A percentile compares a stretch with the other conserved stretches of the same genome.
Evolutionary conservation across 2,888 invertebrate genomes (phyloP).

Genomic region (Colletes collaris): DNA sequence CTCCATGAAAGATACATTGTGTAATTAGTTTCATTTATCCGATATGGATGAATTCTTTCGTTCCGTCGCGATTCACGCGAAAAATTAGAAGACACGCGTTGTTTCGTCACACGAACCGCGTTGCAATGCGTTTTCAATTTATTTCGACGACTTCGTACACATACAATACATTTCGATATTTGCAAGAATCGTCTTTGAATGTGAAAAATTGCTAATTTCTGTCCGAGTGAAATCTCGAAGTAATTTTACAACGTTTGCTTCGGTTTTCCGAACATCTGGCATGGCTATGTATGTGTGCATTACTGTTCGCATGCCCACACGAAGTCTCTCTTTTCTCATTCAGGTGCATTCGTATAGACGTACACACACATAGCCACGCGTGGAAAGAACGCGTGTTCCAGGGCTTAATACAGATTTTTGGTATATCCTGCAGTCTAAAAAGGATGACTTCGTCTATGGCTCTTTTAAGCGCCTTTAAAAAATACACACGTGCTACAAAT

Average conservation of each 20-base stretch:
- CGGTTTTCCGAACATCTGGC: constrained; percentile 46
- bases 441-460: too few species aligned
- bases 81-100: constrained; percentile 10
- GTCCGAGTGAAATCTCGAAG: background rate
- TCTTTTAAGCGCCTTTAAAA: background rate
- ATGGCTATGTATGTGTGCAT: constrained; percentile 18
- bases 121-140: background rate
- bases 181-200: background rate
- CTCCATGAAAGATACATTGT: background rate
- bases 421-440: background rate
- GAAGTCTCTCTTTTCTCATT: background rate
- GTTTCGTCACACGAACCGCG: constrained; percentile 1
- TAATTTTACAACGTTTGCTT: constrained; percentile 31
- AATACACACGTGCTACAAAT: background rate
- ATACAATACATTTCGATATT: background rate
- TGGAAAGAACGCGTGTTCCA: background rate
- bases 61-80: background rate
- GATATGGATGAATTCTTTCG: background rate
- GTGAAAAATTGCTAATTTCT: background rate
- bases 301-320: background rate
- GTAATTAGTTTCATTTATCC: background rate
- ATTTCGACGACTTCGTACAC: background rate
- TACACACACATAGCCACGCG: background rate
- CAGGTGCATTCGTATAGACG: background rate
- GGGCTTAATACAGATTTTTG: constrained; percentile 1